These are phyloP conservation scores for Bufo bufo DNA, from an alignment of 2,113 vertebrate species.

Conservation along the genomic window DNA sequence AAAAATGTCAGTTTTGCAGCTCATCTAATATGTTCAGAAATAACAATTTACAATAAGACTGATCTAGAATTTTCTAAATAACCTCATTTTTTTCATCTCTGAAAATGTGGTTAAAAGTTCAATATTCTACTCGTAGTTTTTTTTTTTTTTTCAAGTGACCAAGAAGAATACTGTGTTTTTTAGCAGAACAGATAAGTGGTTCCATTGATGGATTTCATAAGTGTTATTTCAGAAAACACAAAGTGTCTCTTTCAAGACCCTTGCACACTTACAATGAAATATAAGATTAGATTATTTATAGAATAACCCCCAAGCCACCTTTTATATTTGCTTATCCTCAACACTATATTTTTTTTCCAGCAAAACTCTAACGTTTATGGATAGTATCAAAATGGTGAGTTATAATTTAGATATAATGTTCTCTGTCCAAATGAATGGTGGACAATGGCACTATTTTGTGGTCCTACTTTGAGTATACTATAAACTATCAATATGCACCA, in stretches of 20 bases:
- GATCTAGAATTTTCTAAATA: neutral
- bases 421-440: neutral
- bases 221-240: slow-evolving; percentile 26
- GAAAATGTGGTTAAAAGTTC: neutral
- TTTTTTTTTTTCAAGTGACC: slow-evolving; percentile 3
- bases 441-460: neutral
- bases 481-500: neutral
- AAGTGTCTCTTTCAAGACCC: neutral
- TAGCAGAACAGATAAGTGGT: slow-evolving; percentile 28
- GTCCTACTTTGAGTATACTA: neutral
- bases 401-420: neutral
- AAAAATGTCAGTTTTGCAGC: neutral
- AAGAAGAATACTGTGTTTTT: neutral
- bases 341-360: too few species aligned
- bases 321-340: neutral
- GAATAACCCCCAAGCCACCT: neutral
- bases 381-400: too few species aligned
- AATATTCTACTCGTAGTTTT: neutral
- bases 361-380: too few species aligned
- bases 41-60: neutral
- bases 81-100: neutral
- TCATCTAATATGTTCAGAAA: neutral
- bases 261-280: neutral
- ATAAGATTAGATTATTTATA: neutral
- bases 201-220: slow-evolving; percentile 19